phyloP scores from a whole-genome alignment of 2,888 invertebrate genomes.

The Mylabris sibirica region DNA sequence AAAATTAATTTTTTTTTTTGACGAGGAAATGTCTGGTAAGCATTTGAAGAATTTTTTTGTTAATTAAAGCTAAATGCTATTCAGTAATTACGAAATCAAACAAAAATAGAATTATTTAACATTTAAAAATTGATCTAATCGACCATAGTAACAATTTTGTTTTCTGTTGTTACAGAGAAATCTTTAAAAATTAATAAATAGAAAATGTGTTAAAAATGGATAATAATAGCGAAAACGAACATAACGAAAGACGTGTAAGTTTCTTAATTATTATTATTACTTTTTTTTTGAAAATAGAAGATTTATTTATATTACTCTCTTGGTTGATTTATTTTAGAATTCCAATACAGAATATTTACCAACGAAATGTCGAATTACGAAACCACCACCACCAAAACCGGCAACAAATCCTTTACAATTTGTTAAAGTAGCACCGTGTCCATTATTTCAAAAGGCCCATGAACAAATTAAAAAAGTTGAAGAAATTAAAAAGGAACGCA shows the following conservation, averaged over 20 bases:
- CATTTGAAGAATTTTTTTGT: not conserved
- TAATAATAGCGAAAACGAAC: slow-evolving; percentile 46
- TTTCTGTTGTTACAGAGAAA: slow-evolving; percentile 14
- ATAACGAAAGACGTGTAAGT: slow-evolving; percentile 46
- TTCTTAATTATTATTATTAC: not conserved
- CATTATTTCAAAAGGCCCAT: slow-evolving; percentile 83
- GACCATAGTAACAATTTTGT: not conserved
- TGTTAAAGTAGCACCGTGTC: slow-evolving; percentile 87
- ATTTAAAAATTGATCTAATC: not conserved
- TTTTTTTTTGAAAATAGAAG: not conserved
- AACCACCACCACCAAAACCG: slow-evolving; percentile 81
- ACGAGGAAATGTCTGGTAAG: not conserved
- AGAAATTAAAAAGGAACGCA: slow-evolving; percentile 83
- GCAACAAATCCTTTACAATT: slow-evolving; percentile 89
- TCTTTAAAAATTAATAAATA: not conserved
- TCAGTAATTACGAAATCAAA: slow-evolving; percentile 3
- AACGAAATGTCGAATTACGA: slow-evolving; percentile 67
- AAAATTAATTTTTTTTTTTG: not conserved
- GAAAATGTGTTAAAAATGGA: slow-evolving; percentile 42
- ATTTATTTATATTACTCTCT: too few relatives aligned
- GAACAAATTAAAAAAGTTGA: slow-evolving; percentile 86
- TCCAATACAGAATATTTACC: slow-evolving; percentile 60
- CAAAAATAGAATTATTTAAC: not conserved
- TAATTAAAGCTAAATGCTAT: slow-evolving; percentile 6
- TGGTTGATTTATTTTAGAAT: slow-evolving; percentile 45